These are phyloP conservation scores for Amaurobius ferox DNA, from an alignment of 2,888 invertebrate species.

Conservation along the genomic window DNA sequence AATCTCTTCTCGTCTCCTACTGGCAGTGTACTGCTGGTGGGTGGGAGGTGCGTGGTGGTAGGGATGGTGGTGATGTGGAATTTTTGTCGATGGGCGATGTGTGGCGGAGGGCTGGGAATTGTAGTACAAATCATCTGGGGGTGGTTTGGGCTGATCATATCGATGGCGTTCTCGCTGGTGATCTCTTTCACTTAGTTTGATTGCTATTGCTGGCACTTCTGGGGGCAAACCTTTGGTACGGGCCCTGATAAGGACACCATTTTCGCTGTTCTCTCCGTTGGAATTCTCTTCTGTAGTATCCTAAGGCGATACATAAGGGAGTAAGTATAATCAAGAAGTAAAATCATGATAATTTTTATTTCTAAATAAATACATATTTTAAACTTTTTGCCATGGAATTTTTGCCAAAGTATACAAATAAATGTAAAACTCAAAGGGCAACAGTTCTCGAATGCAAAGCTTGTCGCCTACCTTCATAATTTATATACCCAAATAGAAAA, in stretches of 20 bases:
- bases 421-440: too few relatives aligned
- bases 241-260: constrained; percentile 74
- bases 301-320: too few relatives aligned
- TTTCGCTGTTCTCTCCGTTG: constrained; percentile 75
- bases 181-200: constrained; percentile 70
- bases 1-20: constrained; percentile 51
- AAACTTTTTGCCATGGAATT: too few relatives aligned
- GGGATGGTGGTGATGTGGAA: constrained; percentile 58
- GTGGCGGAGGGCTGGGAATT: constrained; percentile 72
- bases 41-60: constrained; percentile 57
- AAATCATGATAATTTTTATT: too few relatives aligned
- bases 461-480: too few relatives aligned
- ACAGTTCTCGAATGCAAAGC: too few relatives aligned
- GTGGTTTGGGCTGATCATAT: constrained; percentile 71
- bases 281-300: constrained; percentile 80
- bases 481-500: too few relatives aligned
- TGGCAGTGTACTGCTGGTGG: constrained; percentile 61
- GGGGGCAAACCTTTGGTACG: constrained; percentile 74
- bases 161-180: constrained; percentile 52
- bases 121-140: constrained; percentile 74
- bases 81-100: constrained; percentile 34
- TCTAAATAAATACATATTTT: too few relatives aligned
- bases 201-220: constrained; percentile 73
- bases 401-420: too few relatives aligned
- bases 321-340: too few relatives aligned